These are phyloP conservation scores for Pseudoatta argentina DNA, from an alignment of 1,140 invertebrate species.

Conservation along the genomic window DNA sequence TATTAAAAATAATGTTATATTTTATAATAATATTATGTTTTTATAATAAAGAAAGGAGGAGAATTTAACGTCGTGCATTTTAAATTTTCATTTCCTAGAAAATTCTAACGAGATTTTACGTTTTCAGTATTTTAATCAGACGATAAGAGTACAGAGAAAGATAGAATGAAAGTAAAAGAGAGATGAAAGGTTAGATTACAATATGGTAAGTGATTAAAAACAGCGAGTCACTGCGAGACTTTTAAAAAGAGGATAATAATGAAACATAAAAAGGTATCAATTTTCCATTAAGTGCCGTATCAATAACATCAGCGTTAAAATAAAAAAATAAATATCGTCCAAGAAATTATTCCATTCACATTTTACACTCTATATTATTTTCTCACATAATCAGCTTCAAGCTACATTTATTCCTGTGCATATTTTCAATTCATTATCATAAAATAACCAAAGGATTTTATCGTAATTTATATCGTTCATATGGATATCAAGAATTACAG, in stretches of 20 bases:
- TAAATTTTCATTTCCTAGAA: conserved; percentile 40
- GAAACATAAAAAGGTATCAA: neutral
- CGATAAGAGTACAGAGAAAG: neutral
- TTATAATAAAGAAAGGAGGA: neutral
- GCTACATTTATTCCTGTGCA: neutral
- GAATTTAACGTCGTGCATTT: conserved; percentile 20
- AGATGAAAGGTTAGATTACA: conserved; percentile 28
- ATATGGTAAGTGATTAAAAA: conserved; percentile 52
- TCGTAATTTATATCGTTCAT: conserved; percentile 26
- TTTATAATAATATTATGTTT: neutral
- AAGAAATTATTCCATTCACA: conserved; percentile 19
- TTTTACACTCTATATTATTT: conserved; percentile 14
- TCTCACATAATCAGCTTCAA: neutral
- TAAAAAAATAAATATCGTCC: neutral
- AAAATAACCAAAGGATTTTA: conserved; percentile 8
- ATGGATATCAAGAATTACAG: neutral
- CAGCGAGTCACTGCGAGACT: neutral
- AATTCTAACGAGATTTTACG: conserved; percentile 40
- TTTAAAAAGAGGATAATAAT: neutral
- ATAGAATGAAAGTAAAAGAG: neutral
- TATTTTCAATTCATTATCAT: conserved; percentile 46
- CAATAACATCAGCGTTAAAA: neutral
- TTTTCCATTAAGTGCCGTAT: neutral
- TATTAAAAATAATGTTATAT: conserved; percentile 19
- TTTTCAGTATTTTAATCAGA: conserved; percentile 46